These are phyloP conservation scores for Thymelicus acteon DNA, from an alignment of 2,888 invertebrate genomes.

Conservation along the genomic window DNA sequence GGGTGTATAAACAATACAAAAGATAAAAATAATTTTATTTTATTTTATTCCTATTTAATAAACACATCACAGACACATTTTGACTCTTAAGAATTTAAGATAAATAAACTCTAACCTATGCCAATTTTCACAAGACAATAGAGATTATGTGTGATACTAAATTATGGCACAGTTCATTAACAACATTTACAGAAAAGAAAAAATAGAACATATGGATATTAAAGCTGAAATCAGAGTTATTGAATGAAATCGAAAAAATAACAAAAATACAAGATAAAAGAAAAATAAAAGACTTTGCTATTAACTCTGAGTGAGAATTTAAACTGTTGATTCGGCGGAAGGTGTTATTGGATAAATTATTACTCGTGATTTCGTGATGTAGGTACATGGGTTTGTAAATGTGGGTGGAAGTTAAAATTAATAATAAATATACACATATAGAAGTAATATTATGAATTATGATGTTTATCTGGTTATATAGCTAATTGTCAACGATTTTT, in stretches of 20 bases:
- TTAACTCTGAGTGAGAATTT: too few species aligned
- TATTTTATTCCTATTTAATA: constrained; percentile 46
- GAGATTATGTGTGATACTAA: constrained; percentile 25
- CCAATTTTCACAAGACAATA: constrained; percentile 39
- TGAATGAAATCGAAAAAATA: background rate
- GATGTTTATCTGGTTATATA: too few species aligned
- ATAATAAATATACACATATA: too few species aligned
- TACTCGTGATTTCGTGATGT: too few species aligned
- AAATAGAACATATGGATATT: constrained; percentile 2
- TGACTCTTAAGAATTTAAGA: constrained; percentile 41
- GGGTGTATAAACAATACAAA: constrained; percentile 5
- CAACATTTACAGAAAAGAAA: constrained; percentile 1
- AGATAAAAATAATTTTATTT: constrained; percentile 29
- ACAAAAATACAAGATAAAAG: too few species aligned
- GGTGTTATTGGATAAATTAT: too few species aligned
- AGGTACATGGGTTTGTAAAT: too few species aligned
- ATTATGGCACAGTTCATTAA: constrained; percentile 25
- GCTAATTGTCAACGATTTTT: too few species aligned
- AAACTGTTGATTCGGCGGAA: too few species aligned
- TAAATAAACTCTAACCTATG: constrained; percentile 27
- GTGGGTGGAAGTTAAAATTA: too few species aligned
- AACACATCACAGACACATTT: constrained; percentile 73
- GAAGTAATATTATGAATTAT: too few species aligned
- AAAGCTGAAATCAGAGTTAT: constrained; percentile 12
- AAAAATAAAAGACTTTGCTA: too few species aligned